Evolutionary conservation across 2,888 invertebrate genomes (phyloP), one percentile per base, ranked within the genome.

Genomic region (Stegophylla sp.): DNA sequence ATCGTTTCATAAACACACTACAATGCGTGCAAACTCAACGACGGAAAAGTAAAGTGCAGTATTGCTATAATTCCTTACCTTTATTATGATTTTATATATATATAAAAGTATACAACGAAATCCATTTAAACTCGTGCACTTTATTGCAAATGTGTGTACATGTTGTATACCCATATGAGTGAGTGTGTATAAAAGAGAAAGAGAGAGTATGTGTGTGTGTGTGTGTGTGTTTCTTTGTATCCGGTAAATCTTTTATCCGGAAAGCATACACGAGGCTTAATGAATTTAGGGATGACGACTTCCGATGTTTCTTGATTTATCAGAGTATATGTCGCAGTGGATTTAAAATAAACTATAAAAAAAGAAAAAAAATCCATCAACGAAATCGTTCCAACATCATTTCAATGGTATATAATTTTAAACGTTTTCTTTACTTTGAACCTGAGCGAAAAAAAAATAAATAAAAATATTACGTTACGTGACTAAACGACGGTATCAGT

Each of bases 111-210:
- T 9, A 20, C 20, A 20, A 41, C 10, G 64, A 64, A n/a, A 64
- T 64, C 64, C 64, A 43, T 64, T 64, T 43, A 43, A 64, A 64
- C n/a, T 64, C 41, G 13, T 10, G 64, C 20, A 53, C 9, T 51
- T 71, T 53, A 71, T 53, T 28, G 34, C 41, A 15, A 71, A 59
- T 15, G 56, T 56, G 15, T 26, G 23, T 17, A 26, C 1, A 61
- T 23, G 45, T 12, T 66, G 43, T 43, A n/a, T 28, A 13, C n/a
- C 4, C 10, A 1, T 4, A n/a, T 28, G 26, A 26, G n/a, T 15
- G 5, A 20, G n/a, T 51, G 17, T 51, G 23, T 59, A 1, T 26
- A n/a, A n/a, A n/a, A n/a, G n/a, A n/a, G n/a, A n/a, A n/a, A n/a
- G n/a, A n/a, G n/a, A n/a, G 59, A 0, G 26, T 26, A 51, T 43